Conservation (phyloP, 2,888 invertebrate species). For the Scaptomyza tumidula region DNA sequence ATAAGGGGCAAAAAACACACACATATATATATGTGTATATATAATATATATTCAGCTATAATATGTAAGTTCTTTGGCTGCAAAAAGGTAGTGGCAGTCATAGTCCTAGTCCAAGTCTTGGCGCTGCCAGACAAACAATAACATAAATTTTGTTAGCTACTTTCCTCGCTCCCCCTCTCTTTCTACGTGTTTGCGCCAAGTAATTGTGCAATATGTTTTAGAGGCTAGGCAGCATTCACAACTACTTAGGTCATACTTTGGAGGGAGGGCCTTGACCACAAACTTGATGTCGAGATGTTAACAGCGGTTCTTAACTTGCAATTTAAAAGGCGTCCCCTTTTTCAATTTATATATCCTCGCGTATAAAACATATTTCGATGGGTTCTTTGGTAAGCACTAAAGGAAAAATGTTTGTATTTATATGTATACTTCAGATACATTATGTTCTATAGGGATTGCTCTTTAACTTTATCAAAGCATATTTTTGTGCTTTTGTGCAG, state of each 20-base stretch:
- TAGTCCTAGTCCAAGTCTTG: slow-evolving; percentile 40
- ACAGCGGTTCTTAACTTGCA: slow-evolving; percentile 4
- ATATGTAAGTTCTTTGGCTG: slow-evolving; percentile 59
- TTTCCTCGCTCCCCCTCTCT: slow-evolving; percentile 22
- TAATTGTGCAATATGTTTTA: slow-evolving; percentile 77
- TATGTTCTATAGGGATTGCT: not conserved
- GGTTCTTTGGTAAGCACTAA: not conserved
- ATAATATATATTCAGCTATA: slow-evolving; percentile 20
- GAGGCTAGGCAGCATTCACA: slow-evolving; percentile 50
- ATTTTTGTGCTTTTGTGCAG: not conserved
- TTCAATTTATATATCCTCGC: too few species aligned
- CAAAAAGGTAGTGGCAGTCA: slow-evolving; percentile 51
- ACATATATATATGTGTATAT: slow-evolving; percentile 4
- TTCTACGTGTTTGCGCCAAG: slow-evolving; percentile 55
- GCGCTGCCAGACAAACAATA: slow-evolving; percentile 75
- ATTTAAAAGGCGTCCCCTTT: slow-evolving; percentile 9
- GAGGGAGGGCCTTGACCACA: slow-evolving; percentile 42
- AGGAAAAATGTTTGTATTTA: not conserved
- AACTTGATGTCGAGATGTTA: slow-evolving; percentile 22
- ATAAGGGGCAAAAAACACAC: slow-evolving; percentile 10
- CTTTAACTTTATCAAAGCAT: not conserved
- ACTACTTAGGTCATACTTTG: slow-evolving; percentile 47
- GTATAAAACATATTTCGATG: not conserved
- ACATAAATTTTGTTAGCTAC: slow-evolving; percentile 73
- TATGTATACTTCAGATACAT: too few species aligned